Conservation (phyloP, 2,888 invertebrate genomes). For the Gymnosoma rotundatum region DNA sequence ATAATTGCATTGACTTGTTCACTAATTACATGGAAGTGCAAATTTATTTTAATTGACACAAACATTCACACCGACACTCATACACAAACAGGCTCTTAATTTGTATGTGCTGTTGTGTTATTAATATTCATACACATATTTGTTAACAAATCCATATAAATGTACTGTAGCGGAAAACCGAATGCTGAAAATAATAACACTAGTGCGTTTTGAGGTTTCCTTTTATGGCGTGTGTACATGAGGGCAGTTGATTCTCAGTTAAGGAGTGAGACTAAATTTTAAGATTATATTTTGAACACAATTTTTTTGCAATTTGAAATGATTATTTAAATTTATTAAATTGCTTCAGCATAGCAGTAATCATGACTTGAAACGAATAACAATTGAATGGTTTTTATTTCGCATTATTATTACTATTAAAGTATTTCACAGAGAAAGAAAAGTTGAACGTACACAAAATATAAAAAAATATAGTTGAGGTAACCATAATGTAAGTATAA, state of each 20-base stretch:
- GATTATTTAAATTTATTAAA: too few species aligned
- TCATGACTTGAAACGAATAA: too few species aligned
- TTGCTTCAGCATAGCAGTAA: too few species aligned
- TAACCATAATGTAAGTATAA: too few species aligned
- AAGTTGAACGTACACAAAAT: too few species aligned
- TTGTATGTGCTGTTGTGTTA: conserved; percentile 17
- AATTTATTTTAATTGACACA: not conserved
- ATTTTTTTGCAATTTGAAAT: too few species aligned
- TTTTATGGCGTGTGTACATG: not conserved
- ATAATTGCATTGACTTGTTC: conserved; percentile 43
- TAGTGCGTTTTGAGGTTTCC: conserved; percentile 8
- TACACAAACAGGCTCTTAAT: not conserved
- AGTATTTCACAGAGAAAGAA: too few species aligned
- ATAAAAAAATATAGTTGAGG: too few species aligned
- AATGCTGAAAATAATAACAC: conserved; percentile 38
- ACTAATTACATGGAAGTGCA: conserved; percentile 20
- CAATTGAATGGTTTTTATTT: too few species aligned
- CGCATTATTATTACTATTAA: too few species aligned
- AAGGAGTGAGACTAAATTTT: not conserved
- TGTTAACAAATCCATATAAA: not conserved
- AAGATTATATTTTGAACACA: too few species aligned
- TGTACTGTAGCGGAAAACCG: conserved; percentile 15
- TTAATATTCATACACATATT: conserved; percentile 1
- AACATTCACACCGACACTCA: too few species aligned
- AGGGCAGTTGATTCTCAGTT: not conserved